Evolutionary conservation across 2,797 vertebrate species (phyloP), one percentile per base, ranked within the genome.

Genomic region (Myripristis jacobus): DNA sequence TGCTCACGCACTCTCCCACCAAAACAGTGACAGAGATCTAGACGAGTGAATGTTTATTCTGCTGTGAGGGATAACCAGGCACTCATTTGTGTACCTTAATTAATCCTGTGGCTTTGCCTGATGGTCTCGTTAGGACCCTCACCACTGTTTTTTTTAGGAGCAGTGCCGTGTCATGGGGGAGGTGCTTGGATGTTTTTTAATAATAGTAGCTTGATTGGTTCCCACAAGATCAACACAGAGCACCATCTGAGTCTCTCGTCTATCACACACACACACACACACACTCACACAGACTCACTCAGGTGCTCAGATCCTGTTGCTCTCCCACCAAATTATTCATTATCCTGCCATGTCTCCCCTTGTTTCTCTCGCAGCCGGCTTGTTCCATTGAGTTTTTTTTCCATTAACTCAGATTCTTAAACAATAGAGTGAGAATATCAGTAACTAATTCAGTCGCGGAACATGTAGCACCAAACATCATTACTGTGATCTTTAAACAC

Each of bases 281-380:
- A 57, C 41, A 59, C 67, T 56, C 70, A 44, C 64, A 54, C 82
- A 25, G 24, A 78, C 61, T 79, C 85, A 62, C 74, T 75, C 81
- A 84, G 86, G 86, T 92, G 82, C 87, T 88, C 77, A 77, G 88
- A 91, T 93, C 90, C 43, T 70, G 87, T 92, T 93, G 84, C 91
- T 83, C 78, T 54, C 46, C 82, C 80, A 81, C 77, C 87, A 90
- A 93, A 94, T 93, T 85, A 94, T 93, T 93, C 74, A 94, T 93
- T 43, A 78, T 56, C 25, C 80, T 87, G 87, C 86, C 89, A 86
- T 90, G 89, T 93, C 88, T 82, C 68, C 58, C 87, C 84, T 91
- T 90, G 89, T 92, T 91, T 88, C 86, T 91, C 87, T 81, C 85
- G 85, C 88, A 89, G 86, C 61, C 58, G 73, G 69, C 90, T 90